Conservation (phyloP, 2,888 invertebrate species). For the Idaea aversata region DNA sequence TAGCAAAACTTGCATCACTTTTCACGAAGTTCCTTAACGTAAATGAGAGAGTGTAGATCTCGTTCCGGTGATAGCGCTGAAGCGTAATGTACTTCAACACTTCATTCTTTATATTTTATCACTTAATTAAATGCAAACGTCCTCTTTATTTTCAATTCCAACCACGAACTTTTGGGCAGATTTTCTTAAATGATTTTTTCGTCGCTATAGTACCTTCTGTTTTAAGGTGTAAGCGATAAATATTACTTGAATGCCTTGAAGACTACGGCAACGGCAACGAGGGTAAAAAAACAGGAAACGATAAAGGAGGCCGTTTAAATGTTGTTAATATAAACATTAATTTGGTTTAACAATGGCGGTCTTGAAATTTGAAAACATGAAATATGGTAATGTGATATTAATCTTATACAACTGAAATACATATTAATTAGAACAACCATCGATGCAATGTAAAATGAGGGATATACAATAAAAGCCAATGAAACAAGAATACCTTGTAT, state of each 20-base stretch:
- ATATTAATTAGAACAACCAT: constrained; percentile 12
- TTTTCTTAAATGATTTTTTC: not conserved
- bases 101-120: constrained; percentile 10
- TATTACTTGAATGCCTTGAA: constrained; percentile 24
- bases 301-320: constrained; percentile 16
- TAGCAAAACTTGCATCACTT: constrained; percentile 44
- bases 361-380: constrained; percentile 24
- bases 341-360: constrained; percentile 27
- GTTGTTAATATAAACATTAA: constrained; percentile 22
- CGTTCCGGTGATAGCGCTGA: constrained; percentile 33
- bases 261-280: constrained; percentile 9
- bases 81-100: constrained; percentile 25
- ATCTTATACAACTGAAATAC: constrained; percentile 25
- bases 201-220: not conserved
- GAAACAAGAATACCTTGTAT: too few relatives aligned
- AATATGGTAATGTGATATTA: constrained; percentile 25
- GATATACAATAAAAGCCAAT: too few relatives aligned
- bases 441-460: too few relatives aligned
- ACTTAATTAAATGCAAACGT: constrained; percentile 18
- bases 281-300: constrained; percentile 17
- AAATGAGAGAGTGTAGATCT: constrained; percentile 37
- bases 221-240: constrained; percentile 6
- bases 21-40: constrained; percentile 37
- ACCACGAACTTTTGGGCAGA: not conserved
- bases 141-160: constrained; percentile 3